phyloP scores from a whole-genome alignment of 2,797 vertebrate species.

The Oreochromis grahami region DNA sequence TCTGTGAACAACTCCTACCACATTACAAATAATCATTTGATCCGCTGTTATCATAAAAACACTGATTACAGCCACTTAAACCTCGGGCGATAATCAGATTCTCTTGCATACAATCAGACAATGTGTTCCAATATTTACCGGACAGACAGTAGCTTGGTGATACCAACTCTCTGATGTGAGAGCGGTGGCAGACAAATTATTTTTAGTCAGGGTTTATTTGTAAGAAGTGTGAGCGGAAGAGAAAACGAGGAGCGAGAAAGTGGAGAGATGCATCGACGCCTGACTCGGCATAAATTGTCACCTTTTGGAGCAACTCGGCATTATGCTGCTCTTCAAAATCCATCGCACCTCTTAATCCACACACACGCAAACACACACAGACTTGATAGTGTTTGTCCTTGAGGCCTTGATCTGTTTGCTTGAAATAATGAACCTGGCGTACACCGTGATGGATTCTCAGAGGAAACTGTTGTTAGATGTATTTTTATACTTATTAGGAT shows the following conservation, averaged over 20 bases:
- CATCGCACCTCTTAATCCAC: conserved; percentile 7
- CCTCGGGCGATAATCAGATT: neutral
- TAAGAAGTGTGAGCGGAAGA: neutral
- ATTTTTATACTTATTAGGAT: conserved; percentile 20
- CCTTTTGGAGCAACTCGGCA: conserved; percentile 21
- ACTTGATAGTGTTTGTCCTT: conserved; percentile 37
- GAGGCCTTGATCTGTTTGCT: conserved; percentile 53
- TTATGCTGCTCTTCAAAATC: conserved; percentile 27
- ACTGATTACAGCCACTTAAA: neutral
- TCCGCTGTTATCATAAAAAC: neutral
- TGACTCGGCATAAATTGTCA: conserved; percentile 52
- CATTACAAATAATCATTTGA: neutral
- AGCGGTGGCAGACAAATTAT: neutral
- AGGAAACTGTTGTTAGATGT: conserved; percentile 11
- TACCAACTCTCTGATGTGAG: neutral
- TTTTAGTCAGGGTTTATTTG: neutral
- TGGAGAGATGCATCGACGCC: conserved; percentile 10
- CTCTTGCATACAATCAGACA: neutral
- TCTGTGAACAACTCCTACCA: neutral
- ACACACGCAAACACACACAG: neutral
- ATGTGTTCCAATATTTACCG: neutral
- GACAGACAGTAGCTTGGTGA: neutral
- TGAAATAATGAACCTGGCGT: conserved; percentile 27
- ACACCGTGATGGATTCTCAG: conserved; percentile 7
- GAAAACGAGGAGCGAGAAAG: neutral